Base-by-base conservation (phyloP, 1,140 invertebrate species). In the Megalopta genalis region DNA sequence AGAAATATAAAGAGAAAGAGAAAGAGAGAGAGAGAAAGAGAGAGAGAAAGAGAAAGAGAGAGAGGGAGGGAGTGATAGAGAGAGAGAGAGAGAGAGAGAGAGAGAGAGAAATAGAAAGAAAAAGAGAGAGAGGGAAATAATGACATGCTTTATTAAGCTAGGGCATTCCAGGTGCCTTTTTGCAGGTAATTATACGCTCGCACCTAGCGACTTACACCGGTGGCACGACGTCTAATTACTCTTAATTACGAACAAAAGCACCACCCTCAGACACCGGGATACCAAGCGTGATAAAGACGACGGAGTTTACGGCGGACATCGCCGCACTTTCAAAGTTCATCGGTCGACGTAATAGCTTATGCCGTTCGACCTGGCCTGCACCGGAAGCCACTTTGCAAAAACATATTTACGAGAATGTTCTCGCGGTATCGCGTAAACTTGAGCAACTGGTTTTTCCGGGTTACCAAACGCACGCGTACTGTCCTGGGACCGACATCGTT, bases 81-180 rank as follows among this genome's bases (percentile, higher is more conserved):
- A n/a, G n/a, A 54, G 21, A 54, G 5, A 0, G 6, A 32, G 32
- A 27, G 23, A 16, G 4, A 9, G 25, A 8, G 46, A 46, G 42
- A 12, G 42, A 46, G 14, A 3, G 9, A 46, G 42, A 10, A 10
- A 12, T 0, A 2, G 8, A 46, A 9, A 46, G 7, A 54, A 46
- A 59, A 12, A 64, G 46, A 76, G 62, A 65, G 57, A 60, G 59
- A 65, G 59, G 52, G 76, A 49, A 63, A 77, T 77, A 81, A 77
- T 57, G 57, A 77, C 49, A 77, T 81, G 65, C 37, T 81, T 81
- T 81, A 81, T 77, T 77, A 81, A 80, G 42, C 78, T 54, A 72
- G 54, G 64, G 42, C 32, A 76, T 60, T 37, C 46, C 72, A 37
- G 64, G 52, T 39, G 64, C 72, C 64, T 68, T 76, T 80, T 80